phyloP scores from a whole-genome alignment of 2,888 invertebrate genomes.

The Lepidonotus clava region DNA sequence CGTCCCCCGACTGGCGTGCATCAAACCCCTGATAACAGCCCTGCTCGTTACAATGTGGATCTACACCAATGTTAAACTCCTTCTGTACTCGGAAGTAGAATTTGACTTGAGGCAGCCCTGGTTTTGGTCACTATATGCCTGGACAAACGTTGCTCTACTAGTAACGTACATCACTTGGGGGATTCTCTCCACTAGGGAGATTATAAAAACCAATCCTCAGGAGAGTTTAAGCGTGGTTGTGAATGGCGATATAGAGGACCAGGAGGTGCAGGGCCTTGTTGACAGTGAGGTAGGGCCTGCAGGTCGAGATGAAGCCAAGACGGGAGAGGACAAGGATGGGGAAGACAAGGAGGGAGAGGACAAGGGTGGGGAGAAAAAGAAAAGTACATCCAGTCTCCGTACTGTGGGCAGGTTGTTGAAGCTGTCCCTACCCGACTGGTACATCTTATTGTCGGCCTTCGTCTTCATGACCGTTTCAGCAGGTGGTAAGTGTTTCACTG shows the following conservation, averaged over 20 bases:
- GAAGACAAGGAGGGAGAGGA: conserved; percentile 43
- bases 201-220: neutral
- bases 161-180: conserved; percentile 64
- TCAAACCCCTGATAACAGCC: neutral
- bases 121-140: conserved; percentile 69
- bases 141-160: conserved; percentile 65
- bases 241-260: too few relatives aligned
- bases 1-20: conserved; percentile 62
- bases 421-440: conserved; percentile 69
- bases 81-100: conserved; percentile 66
- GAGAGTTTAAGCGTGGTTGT: neutral
- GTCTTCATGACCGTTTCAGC: conserved; percentile 65
- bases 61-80: conserved; percentile 68
- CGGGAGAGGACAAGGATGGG: too few relatives aligned
- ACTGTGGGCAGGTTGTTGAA: conserved; percentile 68
- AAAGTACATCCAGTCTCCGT: conserved; percentile 33
- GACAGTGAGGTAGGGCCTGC: neutral
- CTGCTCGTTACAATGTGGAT: conserved; percentile 61
- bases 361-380: conserved; percentile 42
- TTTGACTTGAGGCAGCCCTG: conserved; percentile 64
- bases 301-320: conserved; percentile 48
- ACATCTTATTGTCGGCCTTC: conserved; percentile 65
- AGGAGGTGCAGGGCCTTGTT: conserved; percentile 62
- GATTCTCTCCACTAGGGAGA: conserved; percentile 62
- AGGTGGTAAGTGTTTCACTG: conserved; percentile 68